phyloP scores from a whole-genome alignment of 2,113 vertebrate genomes.

The Psittacula cyanocephala region DNA sequence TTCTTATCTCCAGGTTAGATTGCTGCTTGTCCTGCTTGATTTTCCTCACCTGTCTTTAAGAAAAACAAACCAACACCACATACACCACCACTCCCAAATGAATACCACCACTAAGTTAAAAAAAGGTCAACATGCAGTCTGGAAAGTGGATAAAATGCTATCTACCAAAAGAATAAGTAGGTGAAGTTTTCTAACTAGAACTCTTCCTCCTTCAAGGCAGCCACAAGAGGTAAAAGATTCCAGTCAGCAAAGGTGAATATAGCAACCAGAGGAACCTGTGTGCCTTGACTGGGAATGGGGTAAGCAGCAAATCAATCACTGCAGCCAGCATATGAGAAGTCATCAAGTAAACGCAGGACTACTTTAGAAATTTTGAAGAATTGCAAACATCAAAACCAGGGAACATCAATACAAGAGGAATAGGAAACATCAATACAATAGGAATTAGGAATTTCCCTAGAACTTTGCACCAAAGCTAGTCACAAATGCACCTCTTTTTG shows the following conservation, averaged over 20 bases:
- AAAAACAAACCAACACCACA: neutral
- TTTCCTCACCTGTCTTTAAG: neutral
- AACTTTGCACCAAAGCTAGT: neutral
- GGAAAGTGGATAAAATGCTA: neutral
- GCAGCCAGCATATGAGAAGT: neutral
- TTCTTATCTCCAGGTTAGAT: neutral
- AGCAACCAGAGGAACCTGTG: neutral
- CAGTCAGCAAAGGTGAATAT: neutral
- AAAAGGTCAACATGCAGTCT: neutral
- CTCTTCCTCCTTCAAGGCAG: neutral
- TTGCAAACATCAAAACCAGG: neutral
- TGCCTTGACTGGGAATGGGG: neutral
- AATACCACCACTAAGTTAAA: neutral
- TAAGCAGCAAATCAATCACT: neutral
- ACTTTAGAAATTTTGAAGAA: neutral
- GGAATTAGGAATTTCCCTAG: neutral
- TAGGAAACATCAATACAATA: fast-evolving
- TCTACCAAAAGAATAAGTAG: neutral
- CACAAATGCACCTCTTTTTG: neutral
- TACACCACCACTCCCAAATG: neutral
- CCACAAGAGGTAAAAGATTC: neutral
- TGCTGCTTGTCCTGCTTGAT: neutral
- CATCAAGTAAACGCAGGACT: neutral
- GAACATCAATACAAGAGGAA: neutral
- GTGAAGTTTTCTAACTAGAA: neutral